Conservation (phyloP, 2,797 vertebrate species). For the Malurus splendens region DNA sequence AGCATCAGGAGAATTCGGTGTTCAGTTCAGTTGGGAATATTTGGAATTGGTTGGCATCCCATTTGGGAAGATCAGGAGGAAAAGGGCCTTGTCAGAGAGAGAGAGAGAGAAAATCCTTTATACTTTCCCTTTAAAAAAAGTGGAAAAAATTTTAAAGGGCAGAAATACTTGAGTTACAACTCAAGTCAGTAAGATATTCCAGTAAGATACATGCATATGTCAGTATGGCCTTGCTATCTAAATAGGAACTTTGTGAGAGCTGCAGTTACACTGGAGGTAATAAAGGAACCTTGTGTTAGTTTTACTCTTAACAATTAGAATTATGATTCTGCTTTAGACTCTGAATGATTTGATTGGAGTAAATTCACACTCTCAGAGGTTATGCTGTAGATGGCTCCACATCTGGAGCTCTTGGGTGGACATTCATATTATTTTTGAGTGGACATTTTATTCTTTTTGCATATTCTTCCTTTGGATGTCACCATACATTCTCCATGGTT, state of each 20-base stretch:
- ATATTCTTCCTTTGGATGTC: background rate
- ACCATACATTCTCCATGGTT: background rate
- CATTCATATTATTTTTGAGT: background rate
- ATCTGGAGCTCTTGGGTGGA: background rate
- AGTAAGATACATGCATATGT: background rate
- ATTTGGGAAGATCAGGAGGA: background rate
- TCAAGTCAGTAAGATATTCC: background rate
- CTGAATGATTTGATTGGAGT: background rate
- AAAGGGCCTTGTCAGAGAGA: background rate
- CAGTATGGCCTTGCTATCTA: background rate
- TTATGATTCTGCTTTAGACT: background rate
- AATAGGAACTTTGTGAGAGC: background rate
- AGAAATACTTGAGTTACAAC: background rate
- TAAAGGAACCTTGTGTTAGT: background rate
- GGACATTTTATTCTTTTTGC: background rate
- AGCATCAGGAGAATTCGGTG: background rate
- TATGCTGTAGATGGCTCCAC: background rate
- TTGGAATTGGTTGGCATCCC: background rate
- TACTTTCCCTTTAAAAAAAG: background rate
- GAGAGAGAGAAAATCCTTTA: background rate
- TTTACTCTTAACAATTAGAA: background rate
- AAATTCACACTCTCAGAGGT: background rate
- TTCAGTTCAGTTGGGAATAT: background rate
- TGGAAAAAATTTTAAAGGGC: background rate
- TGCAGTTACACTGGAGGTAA: background rate